Conservation (phyloP, 2,888 invertebrate genomes). For the Mycalesis mineus region DNA sequence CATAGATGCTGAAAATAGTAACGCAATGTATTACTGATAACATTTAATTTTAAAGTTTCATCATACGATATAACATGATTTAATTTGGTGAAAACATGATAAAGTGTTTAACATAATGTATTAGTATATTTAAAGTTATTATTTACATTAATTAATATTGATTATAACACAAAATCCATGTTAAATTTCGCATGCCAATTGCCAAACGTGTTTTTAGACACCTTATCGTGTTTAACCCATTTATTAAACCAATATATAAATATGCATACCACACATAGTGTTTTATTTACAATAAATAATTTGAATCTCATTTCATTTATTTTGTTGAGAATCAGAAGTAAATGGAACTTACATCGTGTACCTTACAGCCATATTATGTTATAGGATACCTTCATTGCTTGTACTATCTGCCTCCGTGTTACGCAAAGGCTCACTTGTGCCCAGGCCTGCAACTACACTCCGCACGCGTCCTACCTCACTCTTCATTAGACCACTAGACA, state of each 20-base stretch:
- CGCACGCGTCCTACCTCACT: slow-evolving; percentile 60
- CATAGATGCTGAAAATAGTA: slow-evolving; percentile 81
- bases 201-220: slow-evolving; percentile 44
- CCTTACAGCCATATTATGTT: slow-evolving; percentile 67
- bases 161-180: slow-evolving; percentile 36
- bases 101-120: slow-evolving; percentile 49
- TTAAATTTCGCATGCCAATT: slow-evolving; percentile 54
- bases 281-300: slow-evolving; percentile 50
- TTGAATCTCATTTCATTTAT: slow-evolving; percentile 63
- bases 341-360: slow-evolving; percentile 71
- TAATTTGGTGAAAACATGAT: slow-evolving; percentile 53
- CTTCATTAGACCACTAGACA: slow-evolving; percentile 88
- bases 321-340: slow-evolving; percentile 52
- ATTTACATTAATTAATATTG: slow-evolving; percentile 39
- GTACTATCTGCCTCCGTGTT: slow-evolving; percentile 68
- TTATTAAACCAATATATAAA: slow-evolving; percentile 33
- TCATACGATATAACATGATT: neutral
- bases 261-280: slow-evolving; percentile 40
- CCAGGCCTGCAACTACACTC: slow-evolving; percentile 55
- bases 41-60: slow-evolving; percentile 1
- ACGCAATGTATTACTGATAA: neutral
- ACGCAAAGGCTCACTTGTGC: slow-evolving; percentile 56
- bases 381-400: slow-evolving; percentile 75
- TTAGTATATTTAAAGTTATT: slow-evolving; percentile 41
- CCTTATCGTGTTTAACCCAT: slow-evolving; percentile 62